Evolutionary conservation across 2,113 vertebrate species (phyloP).

Genomic region (Pholis gunnellus): DNA sequence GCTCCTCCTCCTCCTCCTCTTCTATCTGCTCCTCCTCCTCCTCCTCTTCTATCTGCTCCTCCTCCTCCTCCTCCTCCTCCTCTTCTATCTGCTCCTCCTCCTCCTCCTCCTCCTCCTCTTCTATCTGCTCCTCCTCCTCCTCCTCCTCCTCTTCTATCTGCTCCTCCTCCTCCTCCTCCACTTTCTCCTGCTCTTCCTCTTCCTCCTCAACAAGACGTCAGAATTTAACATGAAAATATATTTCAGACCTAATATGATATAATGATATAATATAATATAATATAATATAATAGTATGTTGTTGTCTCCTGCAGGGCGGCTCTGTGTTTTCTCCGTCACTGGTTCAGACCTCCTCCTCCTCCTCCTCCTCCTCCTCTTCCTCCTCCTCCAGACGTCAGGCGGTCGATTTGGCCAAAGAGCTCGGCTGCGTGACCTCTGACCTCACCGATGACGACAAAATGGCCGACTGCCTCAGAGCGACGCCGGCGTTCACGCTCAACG

Average conservation of each 20-base stretch:
- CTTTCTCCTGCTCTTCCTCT: too few relatives aligned
- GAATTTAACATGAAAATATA: too few relatives aligned
- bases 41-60: not conserved
- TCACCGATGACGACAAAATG: not conserved
- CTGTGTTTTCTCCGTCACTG: conserved; percentile 65
- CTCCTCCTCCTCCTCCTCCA: too few relatives aligned
- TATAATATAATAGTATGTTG: not conserved
- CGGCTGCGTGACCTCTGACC: conserved; percentile 64
- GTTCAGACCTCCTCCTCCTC: conserved; percentile 32
- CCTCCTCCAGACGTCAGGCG: conserved; percentile 32
- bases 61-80: too few relatives aligned
- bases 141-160: not conserved
- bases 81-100: too few relatives aligned
- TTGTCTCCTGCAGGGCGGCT: conserved; percentile 66
- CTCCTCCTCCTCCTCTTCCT: conserved; percentile 19
- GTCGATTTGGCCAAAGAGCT: conserved; percentile 56
- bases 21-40: too few relatives aligned
- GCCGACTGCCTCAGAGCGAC: conserved; percentile 60
- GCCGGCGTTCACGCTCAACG: conserved; percentile 44
- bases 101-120: too few relatives aligned
- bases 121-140: not conserved
- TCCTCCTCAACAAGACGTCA: not conserved
- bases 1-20: not conserved
- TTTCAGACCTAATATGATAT: too few relatives aligned
- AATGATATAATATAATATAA: too few relatives aligned